Evolutionary conservation across 1,140 invertebrate species (phyloP).

Genomic region (Helicoverpa armigera): DNA sequence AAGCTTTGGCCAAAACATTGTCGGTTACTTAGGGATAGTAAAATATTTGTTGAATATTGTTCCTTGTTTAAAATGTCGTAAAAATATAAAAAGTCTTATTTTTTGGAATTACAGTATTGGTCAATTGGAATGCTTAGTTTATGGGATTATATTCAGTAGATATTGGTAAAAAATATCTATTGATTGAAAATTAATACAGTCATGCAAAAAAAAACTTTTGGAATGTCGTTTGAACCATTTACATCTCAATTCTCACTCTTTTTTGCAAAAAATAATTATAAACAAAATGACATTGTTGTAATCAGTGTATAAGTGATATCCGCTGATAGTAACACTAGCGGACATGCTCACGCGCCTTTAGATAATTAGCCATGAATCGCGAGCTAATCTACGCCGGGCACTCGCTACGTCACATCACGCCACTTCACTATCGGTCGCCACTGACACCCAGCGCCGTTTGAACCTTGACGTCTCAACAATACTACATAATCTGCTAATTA

Average conservation of each 20-base stretch:
- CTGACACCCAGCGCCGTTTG: conserved; percentile 53
- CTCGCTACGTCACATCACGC: conserved; percentile 75
- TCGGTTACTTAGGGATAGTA: background rate
- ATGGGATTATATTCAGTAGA: too few relatives aligned
- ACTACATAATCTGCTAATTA: conserved; percentile 26
- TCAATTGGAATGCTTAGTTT: background rate
- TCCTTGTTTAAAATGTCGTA: background rate
- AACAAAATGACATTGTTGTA: background rate
- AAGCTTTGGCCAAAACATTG: background rate
- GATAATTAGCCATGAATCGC: conserved; percentile 16
- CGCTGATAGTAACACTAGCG: background rate
- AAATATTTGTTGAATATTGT: too few relatives aligned
- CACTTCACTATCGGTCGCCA: conserved; percentile 71
- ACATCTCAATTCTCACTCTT: background rate
- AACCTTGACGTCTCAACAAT: conserved; percentile 71
- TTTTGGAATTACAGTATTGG: background rate
- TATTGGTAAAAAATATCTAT: too few relatives aligned
- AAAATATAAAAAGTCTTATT: background rate
- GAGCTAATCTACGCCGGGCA: conserved; percentile 32
- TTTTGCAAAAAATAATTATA: background rate
- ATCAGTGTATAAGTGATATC: conserved; percentile 15
- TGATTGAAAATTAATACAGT: too few relatives aligned
- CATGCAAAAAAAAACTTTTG: too few relatives aligned
- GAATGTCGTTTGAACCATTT: too few relatives aligned
- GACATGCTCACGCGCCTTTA: conserved; percentile 2